Conservation (phyloP, 2,888 invertebrate genomes). For the Choreutis nemorana region DNA sequence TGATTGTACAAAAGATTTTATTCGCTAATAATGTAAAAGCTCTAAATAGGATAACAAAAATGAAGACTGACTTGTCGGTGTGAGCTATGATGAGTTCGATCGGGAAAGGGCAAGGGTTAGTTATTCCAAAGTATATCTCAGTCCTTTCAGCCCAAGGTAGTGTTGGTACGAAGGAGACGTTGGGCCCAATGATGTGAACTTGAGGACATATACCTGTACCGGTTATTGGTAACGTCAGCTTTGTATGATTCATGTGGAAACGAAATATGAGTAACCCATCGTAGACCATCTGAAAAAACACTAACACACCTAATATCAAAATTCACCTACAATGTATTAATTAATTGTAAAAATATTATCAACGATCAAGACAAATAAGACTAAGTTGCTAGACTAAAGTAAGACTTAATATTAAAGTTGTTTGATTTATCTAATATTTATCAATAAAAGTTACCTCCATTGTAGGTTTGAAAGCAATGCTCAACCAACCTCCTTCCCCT, state of each 20-base stretch:
- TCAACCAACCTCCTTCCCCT: slow-evolving; percentile 54
- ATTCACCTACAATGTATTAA: slow-evolving; percentile 1
- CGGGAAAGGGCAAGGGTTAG: slow-evolving; percentile 71
- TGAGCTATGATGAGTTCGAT: slow-evolving; percentile 75
- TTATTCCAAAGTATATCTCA: slow-evolving; percentile 66
- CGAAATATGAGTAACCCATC: slow-evolving; percentile 45
- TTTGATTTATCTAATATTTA: too few relatives aligned
- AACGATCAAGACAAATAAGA: not conserved
- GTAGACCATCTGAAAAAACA: slow-evolving; percentile 41
- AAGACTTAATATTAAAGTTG: too few relatives aligned
- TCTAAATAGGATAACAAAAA: not conserved
- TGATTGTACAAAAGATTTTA: not conserved
- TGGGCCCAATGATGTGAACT: slow-evolving; percentile 54
- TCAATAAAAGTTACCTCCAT: slow-evolving; percentile 46
- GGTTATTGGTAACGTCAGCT: slow-evolving; percentile 44
- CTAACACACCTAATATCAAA: too few relatives aligned
- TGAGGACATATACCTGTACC: slow-evolving; percentile 64
- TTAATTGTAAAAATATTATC: not conserved
- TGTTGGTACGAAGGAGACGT: slow-evolving; percentile 67
- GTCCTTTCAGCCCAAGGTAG: slow-evolving; percentile 69
- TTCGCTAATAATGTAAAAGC: not conserved
- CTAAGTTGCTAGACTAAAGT: too few relatives aligned
- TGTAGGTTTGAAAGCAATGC: slow-evolving; percentile 66
- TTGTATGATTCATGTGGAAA: slow-evolving; percentile 60
- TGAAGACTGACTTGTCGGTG: slow-evolving; percentile 66